phyloP scores from a whole-genome alignment of 2,797 vertebrate genomes.

The Epinephelus coioides region DNA sequence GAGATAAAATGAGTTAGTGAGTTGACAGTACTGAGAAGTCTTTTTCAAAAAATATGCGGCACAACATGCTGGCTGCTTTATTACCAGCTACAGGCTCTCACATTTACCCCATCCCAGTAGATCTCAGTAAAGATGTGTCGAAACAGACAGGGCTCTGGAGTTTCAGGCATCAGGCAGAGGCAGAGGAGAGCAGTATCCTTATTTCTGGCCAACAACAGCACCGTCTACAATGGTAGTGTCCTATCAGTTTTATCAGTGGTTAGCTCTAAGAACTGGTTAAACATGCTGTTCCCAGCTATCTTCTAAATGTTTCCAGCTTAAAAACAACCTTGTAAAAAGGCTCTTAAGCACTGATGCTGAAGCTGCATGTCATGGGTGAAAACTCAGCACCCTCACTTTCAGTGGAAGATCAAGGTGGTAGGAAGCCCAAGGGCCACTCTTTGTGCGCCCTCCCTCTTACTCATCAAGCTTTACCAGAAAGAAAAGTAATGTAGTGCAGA shows the following conservation, averaged over 20 bases:
- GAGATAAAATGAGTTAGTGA: slow-evolving; percentile 31
- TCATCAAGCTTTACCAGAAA: too few relatives aligned
- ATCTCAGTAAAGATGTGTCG: not conserved
- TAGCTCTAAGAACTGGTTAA: not conserved
- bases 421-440: too few relatives aligned
- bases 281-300: not conserved
- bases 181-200: not conserved
- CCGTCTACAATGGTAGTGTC: too few relatives aligned
- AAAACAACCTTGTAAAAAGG: too few relatives aligned
- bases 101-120: not conserved
- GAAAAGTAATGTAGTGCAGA: too few relatives aligned
- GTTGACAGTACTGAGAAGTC: slow-evolving; percentile 73
- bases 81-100: not conserved
- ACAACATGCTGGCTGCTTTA: slow-evolving; percentile 18
- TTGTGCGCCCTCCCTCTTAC: too few relatives aligned
- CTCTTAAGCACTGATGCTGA: too few relatives aligned
- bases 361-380: too few relatives aligned
- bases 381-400: too few relatives aligned
- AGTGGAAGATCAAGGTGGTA: too few relatives aligned
- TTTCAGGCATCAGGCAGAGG: not conserved
- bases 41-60: slow-evolving; percentile 21
- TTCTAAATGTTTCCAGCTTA: too few relatives aligned
- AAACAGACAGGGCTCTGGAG: not conserved
- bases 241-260: not conserved
- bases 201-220: not conserved